Evolutionary conservation across 1,140 invertebrate species (phyloP).

Genomic region (Asbolus verrucosus): DNA sequence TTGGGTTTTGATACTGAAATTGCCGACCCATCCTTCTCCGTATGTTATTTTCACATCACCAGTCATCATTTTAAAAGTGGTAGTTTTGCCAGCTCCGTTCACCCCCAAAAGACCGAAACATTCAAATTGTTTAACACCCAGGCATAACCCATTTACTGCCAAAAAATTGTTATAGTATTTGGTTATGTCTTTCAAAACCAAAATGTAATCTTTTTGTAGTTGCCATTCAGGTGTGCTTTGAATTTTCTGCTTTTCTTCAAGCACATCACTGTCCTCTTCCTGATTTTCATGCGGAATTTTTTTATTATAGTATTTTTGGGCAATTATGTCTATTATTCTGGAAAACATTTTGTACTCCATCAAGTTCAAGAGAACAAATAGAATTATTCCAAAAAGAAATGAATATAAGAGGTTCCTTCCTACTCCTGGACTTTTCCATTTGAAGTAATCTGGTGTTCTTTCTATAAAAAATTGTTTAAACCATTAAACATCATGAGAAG

Average conservation of each 20-base stretch:
- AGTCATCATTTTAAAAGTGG: conserved; percentile 89
- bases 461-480: conserved; percentile 61
- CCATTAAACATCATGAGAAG: conserved; percentile 44
- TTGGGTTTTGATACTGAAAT: conserved; percentile 67
- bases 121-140: conserved; percentile 72
- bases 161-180: conserved; percentile 77
- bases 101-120: conserved; percentile 93
- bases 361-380: conserved; percentile 63
- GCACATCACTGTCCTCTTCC: conserved; percentile 65
- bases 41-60: conserved; percentile 74
- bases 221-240: conserved; percentile 50
- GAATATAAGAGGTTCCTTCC: conserved; percentile 64
- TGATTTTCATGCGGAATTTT: not conserved
- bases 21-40: conserved; percentile 55
- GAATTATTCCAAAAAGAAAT: conserved; percentile 56
- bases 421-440: conserved; percentile 66
- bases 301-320: conserved; percentile 44
- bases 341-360: conserved; percentile 66
- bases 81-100: conserved; percentile 82
- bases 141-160: conserved; percentile 79
- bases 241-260: conserved; percentile 62
- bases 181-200: conserved; percentile 68
- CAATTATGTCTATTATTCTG: conserved; percentile 59
- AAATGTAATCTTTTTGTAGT: conserved; percentile 46
- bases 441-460: conserved; percentile 65